Base-by-base conservation (phyloP, 2,113 vertebrate genomes). In the Hydrolagus affinis region DNA sequence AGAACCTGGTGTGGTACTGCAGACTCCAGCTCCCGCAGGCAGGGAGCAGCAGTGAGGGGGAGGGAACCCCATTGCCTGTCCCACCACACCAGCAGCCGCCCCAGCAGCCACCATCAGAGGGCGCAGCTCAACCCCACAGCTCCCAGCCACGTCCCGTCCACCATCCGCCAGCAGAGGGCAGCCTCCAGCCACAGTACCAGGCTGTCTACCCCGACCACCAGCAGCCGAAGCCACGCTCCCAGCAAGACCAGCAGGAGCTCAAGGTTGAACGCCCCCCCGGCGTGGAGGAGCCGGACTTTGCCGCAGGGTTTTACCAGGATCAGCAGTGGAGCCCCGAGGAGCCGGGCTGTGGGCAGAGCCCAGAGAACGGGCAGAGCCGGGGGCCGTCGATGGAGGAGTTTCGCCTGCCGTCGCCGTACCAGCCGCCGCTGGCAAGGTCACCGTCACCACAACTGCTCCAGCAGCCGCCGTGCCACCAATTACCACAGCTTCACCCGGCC, bases 1-100 rank as follows among this genome's bases (percentile, higher is more conserved):
- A 83, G 66, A 83, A 83, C 66, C 78, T 83, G 62, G 78, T 83
- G 59, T 62, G 66, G 78, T 83, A 66, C 78, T 83, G 66, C 78
- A 83, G 78, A 62, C 62, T 83, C 60, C 62, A 83, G 28, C 78
- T 83, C 62, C 30, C 66, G 78, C 78, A 83, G 66, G 19, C 78
- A 66, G 78, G 66, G 30, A 23, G 17, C 30, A 60, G 73, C 32
- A 30, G 66, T 30, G 78, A 83, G 30, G 15, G 1, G 30, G 28
- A 14, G 15, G 66, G 8, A 9, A 15, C 66, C 25, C 17, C 66
- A 66, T 25, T 62, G 28, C 25, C 30, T 25, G 14, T 17, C 28
- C 78, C 78, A 19, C 59, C 25, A 1, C 59, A 80, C 60, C 59
- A 64, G 30, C 77, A 80, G 25, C 77, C 62, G 66, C 60, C 77